A percentile compares a stretch with the other conserved stretches of the same genome.
Conservation (phyloP, 1,140 invertebrate genomes). For the Hesperophylax magnus region DNA sequence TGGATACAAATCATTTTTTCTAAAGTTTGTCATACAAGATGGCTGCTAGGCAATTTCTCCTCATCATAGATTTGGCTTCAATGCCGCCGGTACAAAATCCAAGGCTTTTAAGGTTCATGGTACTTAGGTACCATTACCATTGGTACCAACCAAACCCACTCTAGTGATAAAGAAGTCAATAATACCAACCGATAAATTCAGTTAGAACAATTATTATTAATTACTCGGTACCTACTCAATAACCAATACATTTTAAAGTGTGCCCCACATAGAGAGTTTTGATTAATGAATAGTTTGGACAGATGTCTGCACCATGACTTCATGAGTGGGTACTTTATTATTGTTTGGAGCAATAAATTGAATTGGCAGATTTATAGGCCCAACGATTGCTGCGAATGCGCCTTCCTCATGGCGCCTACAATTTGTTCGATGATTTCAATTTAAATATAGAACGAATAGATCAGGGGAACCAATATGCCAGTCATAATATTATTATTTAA, state of each 20-base stretch:
- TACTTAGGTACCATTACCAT: neutral
- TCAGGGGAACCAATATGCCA: neutral
- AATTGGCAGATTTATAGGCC: conserved; percentile 39
- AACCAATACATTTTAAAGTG: neutral
- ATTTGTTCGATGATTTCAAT: conserved; percentile 13
- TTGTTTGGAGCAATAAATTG: conserved; percentile 13
- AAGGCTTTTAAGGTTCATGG: no score
- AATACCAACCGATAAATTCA: neutral
- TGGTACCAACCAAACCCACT: neutral
- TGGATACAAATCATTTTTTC: no score
- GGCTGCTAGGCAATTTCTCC: no score
- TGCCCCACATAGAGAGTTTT: neutral
- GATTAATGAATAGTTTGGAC: conserved; percentile 32
- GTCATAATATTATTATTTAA: neutral
- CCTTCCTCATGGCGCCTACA: conserved; percentile 33
- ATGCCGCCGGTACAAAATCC: no score
- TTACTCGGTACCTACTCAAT: neutral
- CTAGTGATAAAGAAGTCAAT: neutral
- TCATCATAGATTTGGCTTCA: no score
- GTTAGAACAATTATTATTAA: conserved; percentile 6
- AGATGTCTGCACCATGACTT: conserved; percentile 12
- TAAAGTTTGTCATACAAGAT: no score
- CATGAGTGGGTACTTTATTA: neutral
- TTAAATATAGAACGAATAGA: conserved; percentile 33
- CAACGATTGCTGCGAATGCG: conserved; percentile 10